A percentile compares a stretch with the other conserved stretches of the same genome.
These are phyloP conservation scores for Furnarius figulus DNA, from an alignment of 2,113 vertebrate species.

Conservation along the genomic window DNA sequence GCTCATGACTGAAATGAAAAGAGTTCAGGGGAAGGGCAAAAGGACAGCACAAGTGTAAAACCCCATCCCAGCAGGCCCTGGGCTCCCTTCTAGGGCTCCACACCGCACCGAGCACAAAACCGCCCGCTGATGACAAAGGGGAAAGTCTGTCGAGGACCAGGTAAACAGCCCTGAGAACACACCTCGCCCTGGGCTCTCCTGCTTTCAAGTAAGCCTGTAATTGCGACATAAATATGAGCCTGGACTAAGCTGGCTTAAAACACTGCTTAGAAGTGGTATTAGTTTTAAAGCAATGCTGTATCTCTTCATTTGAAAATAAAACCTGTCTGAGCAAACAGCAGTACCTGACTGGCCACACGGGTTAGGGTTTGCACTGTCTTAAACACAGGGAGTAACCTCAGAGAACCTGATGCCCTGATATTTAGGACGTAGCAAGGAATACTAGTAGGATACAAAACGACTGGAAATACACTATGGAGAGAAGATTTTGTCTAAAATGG, in stretches of 20 bases:
- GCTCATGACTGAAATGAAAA: conserved; percentile 80
- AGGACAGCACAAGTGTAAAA: conserved; percentile 82
- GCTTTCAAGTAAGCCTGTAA: not conserved
- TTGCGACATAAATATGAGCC: not conserved
- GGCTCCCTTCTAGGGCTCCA: conserved; percentile 64
- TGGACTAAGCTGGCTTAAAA: not conserved
- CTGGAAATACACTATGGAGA: not conserved
- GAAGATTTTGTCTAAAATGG: not conserved
- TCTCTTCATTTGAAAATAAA: not conserved
- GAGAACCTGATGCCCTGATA: rapidly evolving
- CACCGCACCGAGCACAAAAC: not conserved
- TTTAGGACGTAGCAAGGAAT: not conserved
- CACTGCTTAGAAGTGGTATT: not conserved
- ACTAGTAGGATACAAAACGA: not conserved
- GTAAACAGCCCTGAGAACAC: not conserved
- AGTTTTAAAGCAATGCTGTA: not conserved
- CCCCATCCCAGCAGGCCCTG: conserved; percentile 79
- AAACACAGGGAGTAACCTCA: not conserved
- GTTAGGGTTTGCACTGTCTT: not conserved
- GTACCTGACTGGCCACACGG: not conserved
- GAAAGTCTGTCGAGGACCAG: not conserved
- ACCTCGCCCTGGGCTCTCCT: not conserved
- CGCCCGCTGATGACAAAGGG: not conserved
- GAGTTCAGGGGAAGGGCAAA: conserved; percentile 88
- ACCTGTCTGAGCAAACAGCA: not conserved